Evolutionary conservation across 2,888 invertebrate genomes (phyloP).

Genomic region (Electrophaes corylata): DNA sequence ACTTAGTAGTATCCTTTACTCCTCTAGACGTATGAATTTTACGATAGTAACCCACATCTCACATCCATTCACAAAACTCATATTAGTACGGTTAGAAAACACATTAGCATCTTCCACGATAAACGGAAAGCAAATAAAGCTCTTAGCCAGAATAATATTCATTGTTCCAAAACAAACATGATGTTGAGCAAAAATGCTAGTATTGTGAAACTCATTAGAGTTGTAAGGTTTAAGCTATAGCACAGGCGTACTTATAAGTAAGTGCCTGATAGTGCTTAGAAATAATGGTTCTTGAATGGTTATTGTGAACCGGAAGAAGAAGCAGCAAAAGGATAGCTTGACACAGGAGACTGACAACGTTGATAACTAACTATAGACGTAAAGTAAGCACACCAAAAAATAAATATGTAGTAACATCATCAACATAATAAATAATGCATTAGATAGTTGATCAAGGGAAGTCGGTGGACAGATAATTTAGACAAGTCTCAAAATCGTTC

Average conservation of each 20-base stretch:
- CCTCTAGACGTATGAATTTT: slow-evolving; percentile 26
- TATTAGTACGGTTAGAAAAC: slow-evolving; percentile 43
- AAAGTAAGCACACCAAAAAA: too few relatives aligned
- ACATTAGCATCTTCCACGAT: slow-evolving; percentile 59
- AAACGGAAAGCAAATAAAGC: slow-evolving; percentile 64
- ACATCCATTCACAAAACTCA: slow-evolving; percentile 37
- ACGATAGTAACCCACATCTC: slow-evolving; percentile 34
- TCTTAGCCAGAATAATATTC: slow-evolving; percentile 39
- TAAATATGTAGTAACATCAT: too few relatives aligned
- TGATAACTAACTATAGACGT: too few relatives aligned
- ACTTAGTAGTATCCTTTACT: background rate
- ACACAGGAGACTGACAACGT: too few relatives aligned
- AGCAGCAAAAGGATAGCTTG: too few relatives aligned
- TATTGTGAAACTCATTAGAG: slow-evolving; percentile 55
- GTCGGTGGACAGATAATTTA: too few relatives aligned
- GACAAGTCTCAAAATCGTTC: too few relatives aligned
- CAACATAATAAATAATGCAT: too few relatives aligned
- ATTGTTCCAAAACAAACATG: slow-evolving; percentile 47
- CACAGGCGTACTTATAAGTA: background rate
- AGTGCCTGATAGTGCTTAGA: background rate
- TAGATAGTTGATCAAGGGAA: too few relatives aligned
- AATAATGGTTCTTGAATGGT: too few relatives aligned
- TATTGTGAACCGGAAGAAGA: too few relatives aligned
- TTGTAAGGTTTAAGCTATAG: background rate
- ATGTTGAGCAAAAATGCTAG: slow-evolving; percentile 66